Evolutionary conservation across 1,140 invertebrate species (phyloP), one percentile per base, ranked within the genome.

Genomic region (Drosophila littoralis): DNA sequence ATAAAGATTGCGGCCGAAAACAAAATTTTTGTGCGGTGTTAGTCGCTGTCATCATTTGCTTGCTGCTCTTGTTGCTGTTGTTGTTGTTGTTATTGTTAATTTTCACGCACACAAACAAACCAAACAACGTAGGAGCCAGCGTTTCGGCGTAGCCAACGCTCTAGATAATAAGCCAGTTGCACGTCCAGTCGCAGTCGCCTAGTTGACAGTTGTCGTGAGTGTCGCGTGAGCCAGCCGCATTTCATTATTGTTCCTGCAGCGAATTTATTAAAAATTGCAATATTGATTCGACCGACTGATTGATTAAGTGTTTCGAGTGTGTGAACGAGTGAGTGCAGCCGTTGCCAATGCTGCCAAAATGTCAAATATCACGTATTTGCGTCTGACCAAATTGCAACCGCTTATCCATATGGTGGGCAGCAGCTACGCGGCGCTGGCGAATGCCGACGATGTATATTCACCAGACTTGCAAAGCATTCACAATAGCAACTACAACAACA

Each of bases 1-100:
- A 85, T 83, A 74, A 72, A 81, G 77, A 85, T 85, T 78, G 70
- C 70, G 69, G 63, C 75, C 50, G 33, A 75, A 78, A 71, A 79
- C 61, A 79, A 57, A 55, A 61, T 75, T 64, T 35, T 64, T 58
- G 57, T 65, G 57, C 75, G 64, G 48, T 48, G 48, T 60, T 63
- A 67, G 74, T 77, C 72, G 46, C 42, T 61, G 71, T 61, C 71
- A 54, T 48, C 43, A 59, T 59, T 52, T 60, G 55, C 51, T n/a
- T 59, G 17, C 22, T 54, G 48, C 40, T 58, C n/a, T 10, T 52
- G 7, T 63, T 69, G 35, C 42, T 69, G 17, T 22, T 70, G 46
- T 15, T 55, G 22, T 67, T 67, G 52, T 63, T 74, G 36, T 38
- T 63, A 36, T 71, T 71, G 52, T 68, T 54, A 54, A 65, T 60